Conservation (phyloP, 2,113 vertebrate species). For the Neogobius melanostomus region DNA sequence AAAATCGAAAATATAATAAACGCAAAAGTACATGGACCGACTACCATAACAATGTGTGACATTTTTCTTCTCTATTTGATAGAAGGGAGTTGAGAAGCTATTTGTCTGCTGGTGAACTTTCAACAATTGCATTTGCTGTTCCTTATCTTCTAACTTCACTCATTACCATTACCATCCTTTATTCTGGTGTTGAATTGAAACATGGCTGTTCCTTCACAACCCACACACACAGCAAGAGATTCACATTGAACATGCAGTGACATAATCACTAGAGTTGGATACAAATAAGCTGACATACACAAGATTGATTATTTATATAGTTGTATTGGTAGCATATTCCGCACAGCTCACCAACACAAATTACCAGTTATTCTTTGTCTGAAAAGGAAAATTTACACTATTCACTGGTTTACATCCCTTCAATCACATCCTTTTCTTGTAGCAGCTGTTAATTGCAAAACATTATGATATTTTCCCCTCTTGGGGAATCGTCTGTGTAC, state of each 20-base stretch:
- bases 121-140: conserved; percentile 65
- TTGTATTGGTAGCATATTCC: too few species aligned
- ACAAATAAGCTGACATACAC: too few species aligned
- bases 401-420: conserved; percentile 44
- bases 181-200: conserved; percentile 63
- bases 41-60: conserved; percentile 26
- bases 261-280: background rate
- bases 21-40: background rate
- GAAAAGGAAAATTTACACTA: background rate
- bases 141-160: conserved; percentile 74
- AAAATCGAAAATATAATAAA: too few species aligned
- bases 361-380: background rate
- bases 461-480: conserved; percentile 33
- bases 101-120: conserved; percentile 59
- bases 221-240: conserved; percentile 18
- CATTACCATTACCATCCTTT: conserved; percentile 68
- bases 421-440: conserved; percentile 57
- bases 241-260: conserved; percentile 12
- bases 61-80: conserved; percentile 16
- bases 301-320: too few species aligned
- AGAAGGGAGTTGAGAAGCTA: conserved; percentile 32
- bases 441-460: conserved; percentile 64
- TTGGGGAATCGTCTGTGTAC: conserved; percentile 63
- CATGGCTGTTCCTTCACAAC: conserved; percentile 46
- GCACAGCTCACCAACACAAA: background rate